A percentile compares a stretch with the other conserved stretches of the same genome.
These are phyloP conservation scores for Champsocephalus esox DNA, from an alignment of 2,797 vertebrate genomes.

Conservation along the genomic window DNA sequence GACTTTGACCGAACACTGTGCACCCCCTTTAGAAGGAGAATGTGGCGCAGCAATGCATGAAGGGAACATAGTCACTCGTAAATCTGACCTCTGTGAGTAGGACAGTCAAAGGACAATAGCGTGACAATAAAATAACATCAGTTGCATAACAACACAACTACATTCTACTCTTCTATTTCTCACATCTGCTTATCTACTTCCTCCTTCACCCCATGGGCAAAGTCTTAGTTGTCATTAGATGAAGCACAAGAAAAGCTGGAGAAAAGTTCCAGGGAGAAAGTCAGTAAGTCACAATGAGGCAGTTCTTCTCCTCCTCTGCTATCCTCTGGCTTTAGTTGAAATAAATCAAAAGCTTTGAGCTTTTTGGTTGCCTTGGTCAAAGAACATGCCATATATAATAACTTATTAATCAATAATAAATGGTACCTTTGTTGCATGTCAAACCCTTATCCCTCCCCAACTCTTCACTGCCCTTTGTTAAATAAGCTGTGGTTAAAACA, in stretches of 20 bases:
- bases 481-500: neutral
- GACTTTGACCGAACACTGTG: constrained; percentile 42
- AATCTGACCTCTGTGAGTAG: constrained; percentile 40
- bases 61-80: constrained; percentile 48
- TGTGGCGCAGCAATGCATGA: constrained; percentile 26
- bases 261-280: constrained; percentile 3
- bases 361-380: no score
- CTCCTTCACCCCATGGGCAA: constrained; percentile 26
- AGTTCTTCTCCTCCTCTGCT: neutral
- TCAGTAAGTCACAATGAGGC: constrained; percentile 17
- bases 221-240: constrained; percentile 29
- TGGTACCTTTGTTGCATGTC: no score
- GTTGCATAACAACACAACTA: constrained; percentile 17
- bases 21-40: constrained; percentile 30
- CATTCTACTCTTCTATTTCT: constrained; percentile 13
- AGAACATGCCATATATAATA: no score
- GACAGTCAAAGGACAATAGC: constrained; percentile 32
- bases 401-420: no score
- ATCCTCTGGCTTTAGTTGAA: neutral
- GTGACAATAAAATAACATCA: constrained; percentile 25
- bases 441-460: no score
- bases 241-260: constrained; percentile 18
- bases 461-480: no score
- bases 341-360: neutral
- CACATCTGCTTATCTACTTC: constrained; percentile 14